Evolutionary conservation across 2,113 vertebrate genomes (phyloP).

Genomic region (Cyphotilapia sp.): DNA sequence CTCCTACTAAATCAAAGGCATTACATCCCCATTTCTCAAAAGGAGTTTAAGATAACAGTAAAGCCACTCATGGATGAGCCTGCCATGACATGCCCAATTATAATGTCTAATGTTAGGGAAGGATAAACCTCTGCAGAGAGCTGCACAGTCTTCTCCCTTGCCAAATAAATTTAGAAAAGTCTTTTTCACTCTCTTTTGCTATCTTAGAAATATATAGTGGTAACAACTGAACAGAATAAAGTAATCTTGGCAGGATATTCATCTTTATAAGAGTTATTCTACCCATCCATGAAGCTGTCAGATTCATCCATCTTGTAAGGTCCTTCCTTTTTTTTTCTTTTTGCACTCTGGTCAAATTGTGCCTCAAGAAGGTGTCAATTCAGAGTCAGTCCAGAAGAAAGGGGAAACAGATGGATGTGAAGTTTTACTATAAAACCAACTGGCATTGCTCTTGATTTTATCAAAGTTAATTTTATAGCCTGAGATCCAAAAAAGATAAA

Average conservation of each 20-base stretch:
- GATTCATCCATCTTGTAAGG: neutral
- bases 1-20: neutral
- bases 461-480: neutral
- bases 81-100: neutral
- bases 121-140: neutral
- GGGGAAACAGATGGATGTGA: neutral
- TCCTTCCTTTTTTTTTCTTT: fast-evolving
- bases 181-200: neutral
- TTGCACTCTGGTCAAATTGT: neutral
- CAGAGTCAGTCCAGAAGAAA: neutral
- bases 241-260: neutral
- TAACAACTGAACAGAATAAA: neutral
- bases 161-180: neutral
- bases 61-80: neutral
- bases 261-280: neutral
- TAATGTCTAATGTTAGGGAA: neutral
- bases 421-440: neutral
- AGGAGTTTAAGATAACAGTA: neutral
- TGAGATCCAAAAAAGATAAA: neutral
- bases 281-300: neutral
- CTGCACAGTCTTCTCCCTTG: neutral
- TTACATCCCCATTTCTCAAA: neutral
- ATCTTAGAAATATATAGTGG: neutral
- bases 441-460: neutral
- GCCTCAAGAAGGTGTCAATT: fast-evolving